phyloP scores from a whole-genome alignment of 2,797 vertebrate species.

The Myotis findleyi region DNA sequence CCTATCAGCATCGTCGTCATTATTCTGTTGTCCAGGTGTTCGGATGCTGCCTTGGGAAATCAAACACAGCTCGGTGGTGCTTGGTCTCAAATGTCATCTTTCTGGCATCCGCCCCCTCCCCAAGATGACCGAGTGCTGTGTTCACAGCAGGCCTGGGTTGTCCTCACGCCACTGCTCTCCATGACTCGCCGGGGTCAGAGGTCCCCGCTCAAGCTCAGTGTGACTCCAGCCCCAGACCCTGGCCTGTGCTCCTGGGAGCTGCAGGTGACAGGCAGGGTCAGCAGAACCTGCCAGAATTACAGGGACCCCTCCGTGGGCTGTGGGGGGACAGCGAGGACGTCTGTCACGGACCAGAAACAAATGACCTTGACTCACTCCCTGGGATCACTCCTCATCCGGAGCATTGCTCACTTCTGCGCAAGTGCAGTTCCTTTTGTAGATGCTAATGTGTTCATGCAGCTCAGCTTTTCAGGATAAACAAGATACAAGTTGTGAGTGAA shows the following conservation, averaged over 20 bases:
- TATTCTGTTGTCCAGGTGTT: background rate
- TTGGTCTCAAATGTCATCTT: constrained; percentile 26
- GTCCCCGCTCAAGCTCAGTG: constrained; percentile 26
- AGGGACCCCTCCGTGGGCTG: constrained; percentile 61
- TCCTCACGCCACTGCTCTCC: background rate
- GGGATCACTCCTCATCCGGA: background rate
- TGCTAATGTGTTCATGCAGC: background rate
- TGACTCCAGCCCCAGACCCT: constrained; percentile 57
- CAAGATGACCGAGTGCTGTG: background rate
- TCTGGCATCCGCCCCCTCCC: background rate
- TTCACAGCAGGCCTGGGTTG: constrained; percentile 51
- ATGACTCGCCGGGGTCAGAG: constrained; percentile 54
- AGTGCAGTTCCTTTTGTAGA: background rate
- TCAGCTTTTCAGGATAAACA: background rate
- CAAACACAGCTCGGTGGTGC: background rate
- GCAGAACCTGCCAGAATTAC: constrained; percentile 39
- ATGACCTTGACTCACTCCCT: constrained; percentile 34
- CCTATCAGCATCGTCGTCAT: too few relatives aligned
- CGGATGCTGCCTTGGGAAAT: background rate
- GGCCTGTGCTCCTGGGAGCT: constrained; percentile 26
- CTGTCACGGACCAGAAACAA: constrained; percentile 61
- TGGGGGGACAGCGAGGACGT: constrained; percentile 21
- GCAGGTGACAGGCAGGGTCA: constrained; percentile 63
- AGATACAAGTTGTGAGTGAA: background rate
- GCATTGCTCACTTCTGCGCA: background rate